Percentiles rank a stretch among this genome's conserved stretches.
Conservation (phyloP, 2,113 vertebrate species). For the Perca fluviatilis region DNA sequence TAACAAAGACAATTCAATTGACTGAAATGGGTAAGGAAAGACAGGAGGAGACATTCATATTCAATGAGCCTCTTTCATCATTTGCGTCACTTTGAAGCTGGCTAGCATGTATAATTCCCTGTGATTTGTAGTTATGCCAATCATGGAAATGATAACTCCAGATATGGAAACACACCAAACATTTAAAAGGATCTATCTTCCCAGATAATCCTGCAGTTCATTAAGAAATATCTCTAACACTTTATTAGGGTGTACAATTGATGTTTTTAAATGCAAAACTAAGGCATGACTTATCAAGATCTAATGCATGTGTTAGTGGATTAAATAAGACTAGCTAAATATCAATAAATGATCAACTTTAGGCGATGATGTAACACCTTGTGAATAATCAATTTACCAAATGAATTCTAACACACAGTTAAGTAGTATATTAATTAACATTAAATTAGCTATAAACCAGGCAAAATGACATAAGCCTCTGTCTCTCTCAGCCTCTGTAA, state of each 20-base stretch:
- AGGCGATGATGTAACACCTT: conserved; percentile 17
- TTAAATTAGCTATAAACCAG: conserved; percentile 25
- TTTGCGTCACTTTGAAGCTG: conserved; percentile 73
- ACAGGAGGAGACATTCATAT: conserved; percentile 71
- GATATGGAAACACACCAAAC: conserved; percentile 46
- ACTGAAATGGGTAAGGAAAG: conserved; percentile 47
- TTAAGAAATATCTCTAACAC: conserved; percentile 32
- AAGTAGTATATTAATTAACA: conserved; percentile 13
- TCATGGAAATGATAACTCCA: conserved; percentile 62
- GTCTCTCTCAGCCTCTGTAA: background rate
- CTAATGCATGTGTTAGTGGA: conserved; percentile 8
- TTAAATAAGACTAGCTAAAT: conserved; percentile 15
- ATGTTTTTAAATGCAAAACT: conserved; percentile 24
- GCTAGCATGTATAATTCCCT: conserved; percentile 78
- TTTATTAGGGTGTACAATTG: conserved; percentile 9
- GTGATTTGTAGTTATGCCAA: conserved; percentile 74
- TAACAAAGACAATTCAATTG: conserved; percentile 69
- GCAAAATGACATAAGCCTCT: background rate
- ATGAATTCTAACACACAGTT: background rate
- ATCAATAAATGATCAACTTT: conserved; percentile 20
- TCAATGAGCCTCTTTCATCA: conserved; percentile 74
- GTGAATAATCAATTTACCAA: conserved; percentile 16
- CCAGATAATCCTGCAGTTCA: conserved; percentile 32
- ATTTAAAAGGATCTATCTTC: conserved; percentile 26
- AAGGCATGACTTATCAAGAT: conserved; percentile 32